These are phyloP conservation scores for Dolichomitus sp. DNA, from an alignment of 2,888 invertebrate genomes.

Conservation along the genomic window DNA sequence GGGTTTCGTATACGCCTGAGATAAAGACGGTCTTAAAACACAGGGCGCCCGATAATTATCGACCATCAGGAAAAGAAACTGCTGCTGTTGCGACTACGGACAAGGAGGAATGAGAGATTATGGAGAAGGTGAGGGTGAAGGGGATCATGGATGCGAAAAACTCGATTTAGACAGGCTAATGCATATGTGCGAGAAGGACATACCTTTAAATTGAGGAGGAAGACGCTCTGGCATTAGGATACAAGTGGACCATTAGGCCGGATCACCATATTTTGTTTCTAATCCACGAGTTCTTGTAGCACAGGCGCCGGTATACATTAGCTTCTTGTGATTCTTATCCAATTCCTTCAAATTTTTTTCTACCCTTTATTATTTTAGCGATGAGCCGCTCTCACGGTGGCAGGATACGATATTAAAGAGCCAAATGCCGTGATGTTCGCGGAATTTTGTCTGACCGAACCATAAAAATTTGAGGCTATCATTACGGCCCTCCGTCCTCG, in stretches of 20 bases:
- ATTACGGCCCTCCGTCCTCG: constrained; percentile 70
- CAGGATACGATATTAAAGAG: constrained; percentile 44
- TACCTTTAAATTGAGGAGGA: constrained; percentile 26
- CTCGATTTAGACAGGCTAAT: constrained; percentile 43
- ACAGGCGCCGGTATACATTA: constrained; percentile 3
- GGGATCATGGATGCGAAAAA: constrained; percentile 27
- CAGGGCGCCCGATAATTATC: constrained; percentile 13
- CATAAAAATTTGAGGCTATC: constrained; percentile 76
- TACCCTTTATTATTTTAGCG: constrained; percentile 7
- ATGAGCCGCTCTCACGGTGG: constrained; percentile 34
- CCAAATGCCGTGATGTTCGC: constrained; percentile 67
- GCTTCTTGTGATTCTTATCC: constrained; percentile 15
- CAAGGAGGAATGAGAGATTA: constrained; percentile 9
- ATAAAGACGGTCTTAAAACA: constrained; percentile 21
- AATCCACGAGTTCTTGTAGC: constrained; percentile 1
- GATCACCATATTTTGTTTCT: constrained; percentile 40
- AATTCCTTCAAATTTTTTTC: constrained; percentile 8
- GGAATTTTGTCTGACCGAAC: constrained; percentile 74
- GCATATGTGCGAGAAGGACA: constrained; percentile 35
- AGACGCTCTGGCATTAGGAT: constrained; percentile 29
- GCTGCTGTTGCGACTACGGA: constrained; percentile 7
- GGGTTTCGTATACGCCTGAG: constrained; percentile 9
- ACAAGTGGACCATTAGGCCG: constrained; percentile 4
- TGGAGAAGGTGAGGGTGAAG: background rate
- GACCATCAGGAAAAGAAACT: constrained; percentile 25